phyloP scores from a whole-genome alignment of 2,888 invertebrate species.

The Aleiodes testaceus region DNA sequence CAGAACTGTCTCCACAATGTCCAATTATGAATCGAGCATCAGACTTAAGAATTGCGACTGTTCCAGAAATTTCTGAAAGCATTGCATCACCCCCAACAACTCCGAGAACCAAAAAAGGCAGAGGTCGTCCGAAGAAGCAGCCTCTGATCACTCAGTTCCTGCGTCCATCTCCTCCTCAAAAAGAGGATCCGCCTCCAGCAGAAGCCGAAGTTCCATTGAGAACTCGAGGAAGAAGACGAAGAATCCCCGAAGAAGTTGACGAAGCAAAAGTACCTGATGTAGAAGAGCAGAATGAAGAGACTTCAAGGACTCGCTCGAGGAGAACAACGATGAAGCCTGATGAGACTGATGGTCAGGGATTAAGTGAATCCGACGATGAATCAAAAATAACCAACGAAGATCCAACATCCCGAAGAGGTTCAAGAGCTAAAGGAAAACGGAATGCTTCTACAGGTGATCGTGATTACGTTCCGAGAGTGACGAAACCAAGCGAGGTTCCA shows the following conservation, averaged over 20 bases:
- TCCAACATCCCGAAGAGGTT: not conserved
- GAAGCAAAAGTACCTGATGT: not conserved
- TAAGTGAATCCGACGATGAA: slow-evolving; percentile 45
- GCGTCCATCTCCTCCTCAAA: too few species aligned
- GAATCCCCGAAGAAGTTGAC: not conserved
- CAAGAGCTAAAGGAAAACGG: not conserved
- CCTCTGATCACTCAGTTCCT: too few species aligned
- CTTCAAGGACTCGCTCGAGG: not conserved
- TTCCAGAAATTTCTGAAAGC: not conserved
- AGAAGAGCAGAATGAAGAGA: not conserved
- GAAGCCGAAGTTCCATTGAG: not conserved
- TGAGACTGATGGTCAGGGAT: slow-evolving; percentile 47
- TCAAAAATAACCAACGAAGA: not conserved
- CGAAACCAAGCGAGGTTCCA: slow-evolving; percentile 34
- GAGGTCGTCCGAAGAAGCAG: too few species aligned
- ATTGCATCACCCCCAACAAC: not conserved
- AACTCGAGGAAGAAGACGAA: slow-evolving; percentile 23
- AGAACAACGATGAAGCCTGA: slow-evolving; percentile 9
- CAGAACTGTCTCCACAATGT: not conserved
- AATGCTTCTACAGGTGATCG: not conserved
- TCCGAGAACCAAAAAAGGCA: too few species aligned
- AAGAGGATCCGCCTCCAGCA: not conserved
- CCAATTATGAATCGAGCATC: too few species aligned
- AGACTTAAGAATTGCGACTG: not conserved
- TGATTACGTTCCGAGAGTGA: not conserved